Conservation (phyloP, 2,797 vertebrate species). For the Ara ararauna region DNA sequence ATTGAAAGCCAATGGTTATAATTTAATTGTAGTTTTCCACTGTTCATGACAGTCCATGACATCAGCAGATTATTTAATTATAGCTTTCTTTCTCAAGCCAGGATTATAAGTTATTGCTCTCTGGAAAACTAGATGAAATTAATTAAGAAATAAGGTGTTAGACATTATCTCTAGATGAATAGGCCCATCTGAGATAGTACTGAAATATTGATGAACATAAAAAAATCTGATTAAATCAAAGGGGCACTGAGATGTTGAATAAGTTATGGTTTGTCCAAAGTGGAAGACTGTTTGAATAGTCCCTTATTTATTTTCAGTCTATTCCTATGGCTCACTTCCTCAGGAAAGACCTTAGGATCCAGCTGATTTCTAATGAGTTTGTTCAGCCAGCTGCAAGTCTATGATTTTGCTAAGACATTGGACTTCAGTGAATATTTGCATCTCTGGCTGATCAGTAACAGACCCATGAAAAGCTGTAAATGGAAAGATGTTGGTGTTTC, state of each 20-base stretch:
- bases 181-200: background rate
- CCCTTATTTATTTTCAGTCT: background rate
- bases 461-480: background rate
- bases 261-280: background rate
- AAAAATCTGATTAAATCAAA: background rate
- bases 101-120: background rate
- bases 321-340: background rate
- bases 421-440: background rate
- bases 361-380: background rate
- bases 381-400: background rate
- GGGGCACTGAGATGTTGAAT: background rate
- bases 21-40: slow-evolving; percentile 47
- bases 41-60: background rate
- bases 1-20: slow-evolving; percentile 12
- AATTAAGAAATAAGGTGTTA: slow-evolving; percentile 56
- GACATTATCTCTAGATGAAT: background rate
- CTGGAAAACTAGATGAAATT: slow-evolving; percentile 39
- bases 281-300: background rate
- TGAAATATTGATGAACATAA: background rate
- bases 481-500: background rate
- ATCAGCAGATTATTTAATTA: slow-evolving; percentile 47
- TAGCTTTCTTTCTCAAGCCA: slow-evolving; percentile 7
- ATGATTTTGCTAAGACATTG: background rate
- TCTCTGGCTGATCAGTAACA: background rate
- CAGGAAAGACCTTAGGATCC: background rate